These are phyloP conservation scores for Ciona savignyi DNA, from an alignment of 23 tunicate species.

Conservation along the genomic window DNA sequence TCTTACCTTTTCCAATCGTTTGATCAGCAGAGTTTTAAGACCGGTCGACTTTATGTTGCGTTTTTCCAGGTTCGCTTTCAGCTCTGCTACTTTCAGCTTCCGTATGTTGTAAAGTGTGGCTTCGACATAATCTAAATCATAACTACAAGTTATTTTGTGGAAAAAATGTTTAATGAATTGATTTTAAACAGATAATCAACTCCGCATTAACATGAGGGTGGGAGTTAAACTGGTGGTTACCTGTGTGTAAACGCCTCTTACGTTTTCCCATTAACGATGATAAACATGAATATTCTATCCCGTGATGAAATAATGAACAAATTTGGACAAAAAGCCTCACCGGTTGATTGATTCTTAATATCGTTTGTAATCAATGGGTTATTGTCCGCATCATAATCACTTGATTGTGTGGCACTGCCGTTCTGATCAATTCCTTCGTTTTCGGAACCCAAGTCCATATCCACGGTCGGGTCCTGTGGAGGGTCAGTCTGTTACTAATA, in stretches of 20 bases:
- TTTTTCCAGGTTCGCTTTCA: conserved; percentile 74
- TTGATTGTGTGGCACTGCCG: conserved; percentile 5
- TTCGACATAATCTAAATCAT: conserved; percentile 37
- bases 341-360: conserved; percentile 29
- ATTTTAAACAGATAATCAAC: too few species aligned
- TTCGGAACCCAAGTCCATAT: too few species aligned
- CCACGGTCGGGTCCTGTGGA: too few species aligned
- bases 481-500: too few species aligned
- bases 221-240: too few species aligned
- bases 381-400: conserved; percentile 18
- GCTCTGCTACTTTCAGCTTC: conserved; percentile 65
- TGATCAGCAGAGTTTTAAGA: conserved; percentile 71
- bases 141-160: neutral
- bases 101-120: conserved; percentile 81
- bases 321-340: too few species aligned
- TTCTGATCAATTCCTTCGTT: conserved; percentile 11
- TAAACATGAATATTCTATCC: too few species aligned
- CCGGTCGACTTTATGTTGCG: conserved; percentile 61
- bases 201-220: too few species aligned
- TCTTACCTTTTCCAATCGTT: conserved; percentile 75
- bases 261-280: too few species aligned
- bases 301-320: too few species aligned
- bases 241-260: too few species aligned
- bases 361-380: conserved; percentile 37
- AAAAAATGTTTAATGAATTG: neutral